These are phyloP conservation scores for Tinea trinotella DNA, from an alignment of 2,888 invertebrate species.

Conservation along the genomic window DNA sequence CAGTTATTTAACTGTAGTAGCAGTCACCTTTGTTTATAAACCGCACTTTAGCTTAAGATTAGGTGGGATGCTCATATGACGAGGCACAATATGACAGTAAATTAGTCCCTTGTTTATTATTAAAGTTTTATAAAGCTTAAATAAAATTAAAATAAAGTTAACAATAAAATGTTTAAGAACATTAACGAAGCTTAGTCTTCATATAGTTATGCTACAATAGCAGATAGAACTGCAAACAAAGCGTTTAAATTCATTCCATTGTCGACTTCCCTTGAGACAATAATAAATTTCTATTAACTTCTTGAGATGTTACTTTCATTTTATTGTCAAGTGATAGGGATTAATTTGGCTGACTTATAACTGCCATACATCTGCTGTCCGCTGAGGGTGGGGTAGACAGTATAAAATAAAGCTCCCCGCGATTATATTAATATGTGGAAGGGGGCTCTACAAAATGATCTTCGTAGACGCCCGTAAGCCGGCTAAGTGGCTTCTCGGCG, in stretches of 20 bases:
- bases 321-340: conserved; percentile 69
- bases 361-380: conserved; percentile 67
- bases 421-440: conserved; percentile 66
- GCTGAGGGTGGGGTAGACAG: conserved; percentile 39
- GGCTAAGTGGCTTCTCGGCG: conserved; percentile 5
- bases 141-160: too few species aligned
- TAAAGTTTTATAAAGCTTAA: too few species aligned
- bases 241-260: conserved; percentile 31
- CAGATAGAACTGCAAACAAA: background rate
- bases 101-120: too few species aligned
- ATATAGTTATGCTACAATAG: conserved; percentile 4
- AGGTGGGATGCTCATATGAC: too few species aligned
- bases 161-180: background rate
- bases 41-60: too few species aligned
- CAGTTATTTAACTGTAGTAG: too few species aligned
- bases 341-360: conserved; percentile 71
- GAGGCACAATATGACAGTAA: too few species aligned
- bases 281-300: conserved; percentile 67
- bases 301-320: conserved; percentile 64
- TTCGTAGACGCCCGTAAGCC: conserved; percentile 44
- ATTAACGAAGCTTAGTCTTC: background rate
- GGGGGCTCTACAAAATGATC: conserved; percentile 50
- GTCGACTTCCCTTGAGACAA: conserved; percentile 40
- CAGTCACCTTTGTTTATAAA: too few species aligned
- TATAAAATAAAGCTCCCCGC: conserved; percentile 66